These are phyloP conservation scores for Callospermophilus lateralis DNA, from an alignment of 2,113 vertebrate genomes.

Conservation along the genomic window DNA sequence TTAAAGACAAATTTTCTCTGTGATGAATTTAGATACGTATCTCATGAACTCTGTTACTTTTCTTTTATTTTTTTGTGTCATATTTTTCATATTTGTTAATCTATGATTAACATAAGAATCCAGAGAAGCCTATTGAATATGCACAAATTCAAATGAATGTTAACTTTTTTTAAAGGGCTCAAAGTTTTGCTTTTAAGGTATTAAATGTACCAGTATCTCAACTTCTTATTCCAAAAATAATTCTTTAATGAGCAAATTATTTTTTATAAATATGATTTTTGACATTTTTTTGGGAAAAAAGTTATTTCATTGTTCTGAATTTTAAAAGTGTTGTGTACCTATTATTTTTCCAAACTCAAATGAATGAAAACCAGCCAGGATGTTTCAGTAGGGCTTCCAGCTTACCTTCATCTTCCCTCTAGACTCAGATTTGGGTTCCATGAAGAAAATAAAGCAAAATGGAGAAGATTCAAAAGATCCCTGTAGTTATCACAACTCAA, in stretches of 20 bases:
- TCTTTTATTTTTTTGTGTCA: not conserved
- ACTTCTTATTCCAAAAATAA: not conserved
- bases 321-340: not conserved
- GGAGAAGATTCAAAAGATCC: not conserved
- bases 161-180: not conserved
- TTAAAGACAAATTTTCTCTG: not conserved
- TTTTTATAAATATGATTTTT: not conserved
- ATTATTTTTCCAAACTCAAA: not conserved
- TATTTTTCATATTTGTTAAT: conserved; percentile 18
- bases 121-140: not conserved
- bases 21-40: not conserved
- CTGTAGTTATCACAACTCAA: not conserved
- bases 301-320: not conserved
- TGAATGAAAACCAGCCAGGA: not conserved
- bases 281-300: not conserved
- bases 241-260: not conserved
- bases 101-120: not conserved
- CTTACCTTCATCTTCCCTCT: not conserved
- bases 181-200: not conserved
- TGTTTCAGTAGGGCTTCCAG: not conserved
- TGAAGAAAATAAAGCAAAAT: not conserved
- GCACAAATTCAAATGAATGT: conserved; percentile 14
- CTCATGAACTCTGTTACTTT: not conserved
- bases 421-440: not conserved
- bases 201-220: not conserved